Evolutionary conservation across 2,888 invertebrate genomes (phyloP).

Genomic region (Dilophus febrilis): DNA sequence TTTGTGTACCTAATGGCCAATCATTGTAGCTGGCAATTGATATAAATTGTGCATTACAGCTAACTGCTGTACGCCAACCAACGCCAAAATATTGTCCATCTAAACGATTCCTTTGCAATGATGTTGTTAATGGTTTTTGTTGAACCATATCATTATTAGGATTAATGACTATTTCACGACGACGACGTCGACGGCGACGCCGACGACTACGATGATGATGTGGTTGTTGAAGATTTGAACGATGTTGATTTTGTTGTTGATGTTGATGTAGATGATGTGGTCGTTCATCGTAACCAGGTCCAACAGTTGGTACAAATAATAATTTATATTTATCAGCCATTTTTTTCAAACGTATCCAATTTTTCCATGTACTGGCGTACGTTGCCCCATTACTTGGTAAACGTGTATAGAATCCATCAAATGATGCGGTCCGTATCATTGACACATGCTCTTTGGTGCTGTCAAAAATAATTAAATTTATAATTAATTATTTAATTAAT

Average conservation of each 20-base stretch:
- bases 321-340: conserved; percentile 39
- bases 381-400: conserved; percentile 46
- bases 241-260: conserved; percentile 24
- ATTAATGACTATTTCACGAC: too few species aligned
- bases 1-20: conserved; percentile 60
- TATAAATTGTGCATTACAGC: conserved; percentile 36
- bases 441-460: conserved; percentile 32
- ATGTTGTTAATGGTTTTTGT: conserved; percentile 28
- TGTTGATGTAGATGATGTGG: conserved; percentile 31
- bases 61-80: conserved; percentile 41
- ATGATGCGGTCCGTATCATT: conserved; percentile 34
- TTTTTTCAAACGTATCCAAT: conserved; percentile 36
- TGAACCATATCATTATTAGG: too few species aligned
- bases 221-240: too few species aligned
- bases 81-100: conserved; percentile 40
- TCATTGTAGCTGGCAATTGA: conserved; percentile 57
- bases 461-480: not conserved
- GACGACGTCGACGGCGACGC: too few species aligned
- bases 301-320: conserved; percentile 48
- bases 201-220: too few species aligned
- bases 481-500: not conserved
- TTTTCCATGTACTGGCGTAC: conserved; percentile 44
- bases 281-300: conserved; percentile 52
- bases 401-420: conserved; percentile 47
- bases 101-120: conserved; percentile 26